phyloP scores from a whole-genome alignment of 2,797 vertebrate genomes.

The Urosaurus nigricauda region DNA sequence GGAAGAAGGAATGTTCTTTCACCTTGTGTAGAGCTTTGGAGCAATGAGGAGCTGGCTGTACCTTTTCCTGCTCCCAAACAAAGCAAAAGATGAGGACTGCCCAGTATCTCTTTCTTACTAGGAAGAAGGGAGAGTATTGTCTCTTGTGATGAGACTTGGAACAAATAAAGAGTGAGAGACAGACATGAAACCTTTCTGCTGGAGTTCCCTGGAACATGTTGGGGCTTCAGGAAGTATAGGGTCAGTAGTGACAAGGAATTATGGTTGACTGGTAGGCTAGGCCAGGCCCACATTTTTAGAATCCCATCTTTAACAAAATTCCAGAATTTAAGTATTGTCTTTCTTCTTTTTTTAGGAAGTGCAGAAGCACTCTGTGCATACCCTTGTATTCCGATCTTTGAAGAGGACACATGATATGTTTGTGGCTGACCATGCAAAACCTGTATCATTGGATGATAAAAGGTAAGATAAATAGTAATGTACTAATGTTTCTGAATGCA shows the following conservation, averaged over 20 bases:
- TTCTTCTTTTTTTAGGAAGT: conserved; percentile 86
- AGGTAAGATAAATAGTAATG: conserved; percentile 79
- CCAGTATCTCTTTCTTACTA: neutral
- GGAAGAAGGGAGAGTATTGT: neutral
- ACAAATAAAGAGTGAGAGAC: neutral
- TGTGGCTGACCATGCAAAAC: conserved; percentile 95
- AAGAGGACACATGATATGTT: conserved; percentile 99
- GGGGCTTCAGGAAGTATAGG: neutral
- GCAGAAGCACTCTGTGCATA: conserved; percentile 99
- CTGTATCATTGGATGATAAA: conserved; percentile 87
- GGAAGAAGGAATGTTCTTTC: neutral
- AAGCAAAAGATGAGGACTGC: neutral
- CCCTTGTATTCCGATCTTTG: conserved; percentile 96
- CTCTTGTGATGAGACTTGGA: neutral
- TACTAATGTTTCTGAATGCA: neutral
- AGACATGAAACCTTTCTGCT: no score
- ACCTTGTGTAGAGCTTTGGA: neutral
- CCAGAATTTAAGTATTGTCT: neutral
- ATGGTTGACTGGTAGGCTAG: neutral
- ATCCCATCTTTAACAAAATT: neutral
- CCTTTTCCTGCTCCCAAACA: neutral
- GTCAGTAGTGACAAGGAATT: neutral
- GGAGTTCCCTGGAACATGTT: neutral
- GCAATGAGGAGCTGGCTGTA: neutral
- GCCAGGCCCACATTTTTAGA: neutral